These are phyloP conservation scores for Euclidia mi DNA, from an alignment of 2,888 invertebrate genomes.

Conservation along the genomic window DNA sequence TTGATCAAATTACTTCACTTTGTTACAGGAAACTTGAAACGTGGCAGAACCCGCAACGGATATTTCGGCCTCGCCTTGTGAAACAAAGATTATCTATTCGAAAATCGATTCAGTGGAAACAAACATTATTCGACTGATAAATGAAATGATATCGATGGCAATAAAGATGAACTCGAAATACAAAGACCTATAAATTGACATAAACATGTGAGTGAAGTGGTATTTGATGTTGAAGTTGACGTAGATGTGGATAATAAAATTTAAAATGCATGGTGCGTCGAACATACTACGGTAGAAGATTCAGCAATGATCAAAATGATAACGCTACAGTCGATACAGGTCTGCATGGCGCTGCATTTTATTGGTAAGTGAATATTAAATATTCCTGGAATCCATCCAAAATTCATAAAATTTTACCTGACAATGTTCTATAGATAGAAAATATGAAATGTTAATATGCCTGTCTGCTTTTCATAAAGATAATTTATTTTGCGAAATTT, in stretches of 20 bases:
- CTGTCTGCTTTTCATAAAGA: neutral
- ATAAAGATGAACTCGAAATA: slow-evolving; percentile 41
- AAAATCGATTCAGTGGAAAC: slow-evolving; percentile 36
- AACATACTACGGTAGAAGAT: slow-evolving; percentile 51
- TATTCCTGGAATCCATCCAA: slow-evolving; percentile 33
- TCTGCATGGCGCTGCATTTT: slow-evolving; percentile 74
- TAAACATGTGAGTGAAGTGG: slow-evolving; percentile 45
- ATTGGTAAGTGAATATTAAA: slow-evolving; percentile 66
- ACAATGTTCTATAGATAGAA: slow-evolving; percentile 27
- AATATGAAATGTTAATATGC: slow-evolving; percentile 2
- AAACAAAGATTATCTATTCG: slow-evolving; percentile 38
- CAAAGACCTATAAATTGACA: slow-evolving; percentile 23
- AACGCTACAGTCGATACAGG: slow-evolving; percentile 64
- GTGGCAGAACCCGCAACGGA: slow-evolving; percentile 49
- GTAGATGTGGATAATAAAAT: slow-evolving; percentile 38
- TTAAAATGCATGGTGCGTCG: slow-evolving; percentile 45
- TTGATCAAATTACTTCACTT: slow-evolving; percentile 62
- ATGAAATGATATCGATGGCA: slow-evolving; percentile 17
- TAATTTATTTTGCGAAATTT: neutral
- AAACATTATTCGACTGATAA: slow-evolving; percentile 29
- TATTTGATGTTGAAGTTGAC: slow-evolving; percentile 18
- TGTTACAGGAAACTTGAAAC: slow-evolving; percentile 63
- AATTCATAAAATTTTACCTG: slow-evolving; percentile 32
- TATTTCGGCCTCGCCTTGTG: slow-evolving; percentile 35
- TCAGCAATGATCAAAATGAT: slow-evolving; percentile 75